phyloP scores from a whole-genome alignment of 2,797 vertebrate species.

The Poecilia velifera region DNA sequence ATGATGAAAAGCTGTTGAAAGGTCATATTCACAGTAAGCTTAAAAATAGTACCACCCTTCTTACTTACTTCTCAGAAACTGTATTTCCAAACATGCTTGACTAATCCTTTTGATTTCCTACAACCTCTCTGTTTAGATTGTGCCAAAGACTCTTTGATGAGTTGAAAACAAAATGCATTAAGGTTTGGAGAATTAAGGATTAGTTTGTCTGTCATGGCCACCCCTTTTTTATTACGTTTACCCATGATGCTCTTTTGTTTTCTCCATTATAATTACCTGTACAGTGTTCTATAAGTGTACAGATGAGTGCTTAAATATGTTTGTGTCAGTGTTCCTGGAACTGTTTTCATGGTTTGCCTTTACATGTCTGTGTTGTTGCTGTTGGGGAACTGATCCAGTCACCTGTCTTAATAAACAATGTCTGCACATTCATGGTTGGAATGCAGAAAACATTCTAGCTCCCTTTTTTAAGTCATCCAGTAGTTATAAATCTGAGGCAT shows the following conservation, averaged over 20 bases:
- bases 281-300: conserved; percentile 66
- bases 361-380: conserved; percentile 51
- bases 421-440: conserved; percentile 8
- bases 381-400: conserved; percentile 34
- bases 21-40: neutral
- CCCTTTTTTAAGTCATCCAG: conserved; percentile 4
- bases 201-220: conserved; percentile 1
- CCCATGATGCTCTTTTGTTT: conserved; percentile 13
- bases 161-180: neutral
- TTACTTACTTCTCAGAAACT: neutral
- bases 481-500: conserved; percentile 5
- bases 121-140: conserved; percentile 28
- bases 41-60: neutral
- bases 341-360: conserved; percentile 58
- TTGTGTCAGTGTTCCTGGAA: conserved; percentile 36
- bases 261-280: conserved; percentile 27
- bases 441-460: neutral
- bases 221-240: conserved; percentile 13
- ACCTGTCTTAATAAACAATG: conserved; percentile 27
- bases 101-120: conserved; percentile 7
- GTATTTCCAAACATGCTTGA: conserved; percentile 8
- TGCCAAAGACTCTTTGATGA: conserved; percentile 69
- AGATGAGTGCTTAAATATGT: conserved; percentile 67
- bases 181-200: conserved; percentile 6
- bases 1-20: neutral